Conservation (phyloP, 2,888 invertebrate species). For the Lydus trimaculatus region DNA sequence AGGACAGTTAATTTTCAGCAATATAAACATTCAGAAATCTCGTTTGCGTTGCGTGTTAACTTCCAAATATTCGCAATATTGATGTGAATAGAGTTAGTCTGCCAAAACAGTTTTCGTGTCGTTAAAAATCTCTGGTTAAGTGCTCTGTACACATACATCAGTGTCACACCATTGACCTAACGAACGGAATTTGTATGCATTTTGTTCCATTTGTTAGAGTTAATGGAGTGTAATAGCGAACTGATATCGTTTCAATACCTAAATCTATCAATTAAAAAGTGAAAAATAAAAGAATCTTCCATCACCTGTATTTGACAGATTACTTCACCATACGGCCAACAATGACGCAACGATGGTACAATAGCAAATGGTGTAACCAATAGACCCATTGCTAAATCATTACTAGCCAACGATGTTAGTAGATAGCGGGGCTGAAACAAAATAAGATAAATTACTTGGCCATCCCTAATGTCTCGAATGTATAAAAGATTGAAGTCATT, state of each 20-base stretch:
- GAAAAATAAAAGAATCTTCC: background rate
- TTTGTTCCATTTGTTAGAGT: constrained; percentile 37
- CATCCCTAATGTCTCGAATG: background rate
- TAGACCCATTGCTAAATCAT: constrained; percentile 86
- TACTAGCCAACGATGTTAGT: constrained; percentile 84
- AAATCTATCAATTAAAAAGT: background rate
- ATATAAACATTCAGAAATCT: background rate
- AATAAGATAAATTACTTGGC: constrained; percentile 23
- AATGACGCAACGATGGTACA: constrained; percentile 82
- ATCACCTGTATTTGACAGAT: constrained; percentile 90
- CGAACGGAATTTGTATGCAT: constrained; percentile 36
- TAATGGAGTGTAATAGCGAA: constrained; percentile 40
- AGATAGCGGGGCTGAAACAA: constrained; percentile 81
- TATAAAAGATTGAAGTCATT: constrained; percentile 12
- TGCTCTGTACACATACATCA: constrained; percentile 44
- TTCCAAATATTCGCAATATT: too few relatives aligned
- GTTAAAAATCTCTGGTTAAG: constrained; percentile 36
- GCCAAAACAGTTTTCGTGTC: constrained; percentile 20
- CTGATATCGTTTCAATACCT: constrained; percentile 19
- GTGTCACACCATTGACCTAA: constrained; percentile 35
- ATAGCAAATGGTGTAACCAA: constrained; percentile 87
- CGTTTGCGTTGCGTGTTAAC: background rate
- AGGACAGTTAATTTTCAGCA: too few relatives aligned
- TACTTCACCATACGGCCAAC: constrained; percentile 91
- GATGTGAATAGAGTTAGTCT: too few relatives aligned